These are phyloP conservation scores for Zoanthus gigantus DNA, from an alignment of 92 coral and sea anemone species.

Conservation along the genomic window DNA sequence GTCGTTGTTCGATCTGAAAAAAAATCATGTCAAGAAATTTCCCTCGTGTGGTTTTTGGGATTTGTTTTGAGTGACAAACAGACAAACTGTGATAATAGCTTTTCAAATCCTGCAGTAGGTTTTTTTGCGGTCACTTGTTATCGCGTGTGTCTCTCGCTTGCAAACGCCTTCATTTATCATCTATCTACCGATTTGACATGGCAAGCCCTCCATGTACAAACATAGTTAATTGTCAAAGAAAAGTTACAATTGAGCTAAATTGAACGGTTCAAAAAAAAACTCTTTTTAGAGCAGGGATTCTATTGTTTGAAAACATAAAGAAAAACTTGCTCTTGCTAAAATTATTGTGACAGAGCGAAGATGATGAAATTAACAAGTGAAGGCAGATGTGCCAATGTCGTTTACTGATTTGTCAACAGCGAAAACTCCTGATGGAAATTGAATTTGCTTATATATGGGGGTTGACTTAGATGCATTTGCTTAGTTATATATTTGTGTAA, in stretches of 20 bases:
- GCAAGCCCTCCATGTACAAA: constrained; percentile 73
- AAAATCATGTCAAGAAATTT: constrained; percentile 68
- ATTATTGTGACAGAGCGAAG: constrained; percentile 88
- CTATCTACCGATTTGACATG: constrained; percentile 78
- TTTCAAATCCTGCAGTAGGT: constrained; percentile 70
- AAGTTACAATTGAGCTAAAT: constrained; percentile 91
- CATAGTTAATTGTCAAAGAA: constrained; percentile 93
- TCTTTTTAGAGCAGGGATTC: constrained; percentile 50
- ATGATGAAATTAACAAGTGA: constrained; percentile 90
- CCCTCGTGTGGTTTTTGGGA: constrained; percentile 61
- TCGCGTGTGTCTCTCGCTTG: constrained; percentile 75
- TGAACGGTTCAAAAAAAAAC: constrained; percentile 58
- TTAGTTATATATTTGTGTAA: constrained; percentile 53
- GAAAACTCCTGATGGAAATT: constrained; percentile 59
- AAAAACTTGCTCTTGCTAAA: constrained; percentile 75
- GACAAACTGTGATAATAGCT: constrained; percentile 66
- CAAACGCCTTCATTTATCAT: constrained; percentile 81
- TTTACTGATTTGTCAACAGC: constrained; percentile 88
- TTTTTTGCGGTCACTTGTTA: constrained; percentile 66
- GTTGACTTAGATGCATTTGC: constrained; percentile 54
- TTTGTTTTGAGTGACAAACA: constrained; percentile 70
- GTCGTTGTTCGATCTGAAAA: constrained; percentile 74
- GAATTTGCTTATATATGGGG: constrained; percentile 65
- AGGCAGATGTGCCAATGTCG: constrained; percentile 96
- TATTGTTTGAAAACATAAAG: constrained; percentile 73